Percentiles rank a stretch among this genome's conserved stretches.
These are phyloP conservation scores for Corythucha ciliata DNA, from an alignment of 2,888 invertebrate genomes.

Conservation along the genomic window DNA sequence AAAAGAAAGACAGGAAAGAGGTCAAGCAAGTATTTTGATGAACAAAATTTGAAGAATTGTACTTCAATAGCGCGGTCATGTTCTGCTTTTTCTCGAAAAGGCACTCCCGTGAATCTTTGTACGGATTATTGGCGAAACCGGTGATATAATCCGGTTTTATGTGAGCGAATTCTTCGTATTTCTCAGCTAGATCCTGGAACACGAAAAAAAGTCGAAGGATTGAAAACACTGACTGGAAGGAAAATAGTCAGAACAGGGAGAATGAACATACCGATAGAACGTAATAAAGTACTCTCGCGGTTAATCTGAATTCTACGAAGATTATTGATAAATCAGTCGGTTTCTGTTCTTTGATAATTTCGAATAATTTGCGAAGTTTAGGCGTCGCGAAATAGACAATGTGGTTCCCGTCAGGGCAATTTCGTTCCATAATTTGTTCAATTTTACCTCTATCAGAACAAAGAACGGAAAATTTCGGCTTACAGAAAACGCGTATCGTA, in stretches of 20 bases:
- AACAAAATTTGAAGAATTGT: conserved; percentile 24
- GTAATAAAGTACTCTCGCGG: conserved; percentile 65
- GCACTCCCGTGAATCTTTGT: conserved; percentile 48
- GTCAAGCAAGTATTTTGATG: too few relatives aligned
- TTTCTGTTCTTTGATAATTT: conserved; percentile 48
- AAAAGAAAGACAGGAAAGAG: not conserved
- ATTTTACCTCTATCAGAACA: too few relatives aligned
- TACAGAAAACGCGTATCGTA: too few relatives aligned
- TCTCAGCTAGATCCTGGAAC: conserved; percentile 37
- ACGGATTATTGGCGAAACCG: conserved; percentile 54
- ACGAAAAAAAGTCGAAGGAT: conserved; percentile 11
- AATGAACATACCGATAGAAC: conserved; percentile 47
- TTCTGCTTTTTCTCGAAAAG: conserved; percentile 49
- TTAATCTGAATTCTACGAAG: conserved; percentile 62
- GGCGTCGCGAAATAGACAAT: conserved; percentile 51
- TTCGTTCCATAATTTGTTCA: too few relatives aligned
- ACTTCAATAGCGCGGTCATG: conserved; percentile 47
- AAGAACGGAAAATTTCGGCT: too few relatives aligned
- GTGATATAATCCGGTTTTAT: conserved; percentile 62
- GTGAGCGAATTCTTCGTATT: conserved; percentile 48
- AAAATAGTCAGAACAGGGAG: not conserved
- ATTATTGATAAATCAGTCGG: conserved; percentile 46
- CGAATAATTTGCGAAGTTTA: conserved; percentile 54
- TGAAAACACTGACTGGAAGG: conserved; percentile 16
- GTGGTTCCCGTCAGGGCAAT: too few relatives aligned